Percentiles rank a stretch among this genome's conserved stretches.
Evolutionary conservation across 2,888 invertebrate genomes (phyloP).

Genomic region (Frankliniella fusca): DNA sequence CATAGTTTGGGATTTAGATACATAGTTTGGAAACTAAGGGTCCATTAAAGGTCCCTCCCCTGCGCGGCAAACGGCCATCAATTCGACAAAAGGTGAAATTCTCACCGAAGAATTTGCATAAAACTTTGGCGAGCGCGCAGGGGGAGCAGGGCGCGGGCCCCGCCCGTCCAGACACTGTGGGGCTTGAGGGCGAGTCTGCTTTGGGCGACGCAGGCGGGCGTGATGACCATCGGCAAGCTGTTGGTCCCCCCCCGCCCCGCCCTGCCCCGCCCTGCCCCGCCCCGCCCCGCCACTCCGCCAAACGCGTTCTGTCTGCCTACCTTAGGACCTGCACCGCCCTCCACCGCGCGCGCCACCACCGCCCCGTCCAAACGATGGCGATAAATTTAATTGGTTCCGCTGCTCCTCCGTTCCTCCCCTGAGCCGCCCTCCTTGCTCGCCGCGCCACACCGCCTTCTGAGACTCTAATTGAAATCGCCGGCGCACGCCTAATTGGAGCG

Average conservation of each 20-base stretch:
- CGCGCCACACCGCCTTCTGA: neutral
- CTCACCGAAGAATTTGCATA: conserved; percentile 26
- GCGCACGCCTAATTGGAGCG: neutral
- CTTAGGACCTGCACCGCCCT: no score
- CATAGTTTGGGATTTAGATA: neutral
- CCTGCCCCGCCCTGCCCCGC: no score
- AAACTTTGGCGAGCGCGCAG: neutral
- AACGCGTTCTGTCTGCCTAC: no score
- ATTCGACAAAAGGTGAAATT: conserved; percentile 26
- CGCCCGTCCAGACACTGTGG: no score
- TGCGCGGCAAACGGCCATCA: neutral
- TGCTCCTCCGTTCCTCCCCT: neutral
- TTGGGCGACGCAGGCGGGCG: no score
- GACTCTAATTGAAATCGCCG: conserved; percentile 17
- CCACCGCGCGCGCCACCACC: no score
- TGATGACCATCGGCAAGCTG: no score
- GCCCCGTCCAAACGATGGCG: no score
- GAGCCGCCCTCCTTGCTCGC: neutral
- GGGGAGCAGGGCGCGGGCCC: no score
- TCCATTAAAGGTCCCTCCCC: conserved; percentile 18
- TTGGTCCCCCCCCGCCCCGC: no score
- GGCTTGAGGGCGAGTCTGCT: no score
- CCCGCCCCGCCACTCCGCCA: no score
- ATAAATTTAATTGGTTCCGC: neutral
- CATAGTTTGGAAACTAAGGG: conserved; percentile 6